phyloP scores from a whole-genome alignment of 1,140 invertebrate species.

The Aricia agestis region DNA sequence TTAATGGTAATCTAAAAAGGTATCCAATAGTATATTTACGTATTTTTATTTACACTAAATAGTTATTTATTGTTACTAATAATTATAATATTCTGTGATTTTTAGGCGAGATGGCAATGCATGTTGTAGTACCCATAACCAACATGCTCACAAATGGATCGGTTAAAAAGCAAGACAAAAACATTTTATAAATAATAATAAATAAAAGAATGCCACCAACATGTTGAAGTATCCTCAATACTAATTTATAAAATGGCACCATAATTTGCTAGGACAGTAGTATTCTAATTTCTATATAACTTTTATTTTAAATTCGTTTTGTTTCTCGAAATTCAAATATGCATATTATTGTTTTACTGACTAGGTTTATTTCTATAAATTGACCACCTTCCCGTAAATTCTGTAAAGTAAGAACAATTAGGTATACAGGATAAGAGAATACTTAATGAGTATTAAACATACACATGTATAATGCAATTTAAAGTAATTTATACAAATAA shows the following conservation, averaged over 20 bases:
- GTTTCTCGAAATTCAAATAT: not conserved
- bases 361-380: slow-evolving; percentile 17
- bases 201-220: too few species aligned
- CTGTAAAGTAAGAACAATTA: not conserved
- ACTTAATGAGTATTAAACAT: too few species aligned
- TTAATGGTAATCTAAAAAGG: not conserved
- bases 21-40: not conserved
- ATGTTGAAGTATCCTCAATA: not conserved
- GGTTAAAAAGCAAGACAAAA: too few species aligned
- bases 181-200: too few species aligned
- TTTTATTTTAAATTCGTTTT: slow-evolving; percentile 1
- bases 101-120: not conserved
- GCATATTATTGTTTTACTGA: slow-evolving; percentile 12
- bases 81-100: not conserved
- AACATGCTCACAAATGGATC: too few species aligned
- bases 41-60: not conserved
- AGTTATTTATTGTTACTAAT: too few species aligned
- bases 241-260: not conserved
- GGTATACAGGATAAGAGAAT: not conserved
- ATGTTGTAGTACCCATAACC: too few species aligned
- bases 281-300: not conserved
- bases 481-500: not conserved
- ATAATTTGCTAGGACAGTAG: not conserved
- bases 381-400: not conserved
- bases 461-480: not conserved